Conservation (phyloP, 2,888 invertebrate genomes). For the Tenodera sinensis region DNA sequence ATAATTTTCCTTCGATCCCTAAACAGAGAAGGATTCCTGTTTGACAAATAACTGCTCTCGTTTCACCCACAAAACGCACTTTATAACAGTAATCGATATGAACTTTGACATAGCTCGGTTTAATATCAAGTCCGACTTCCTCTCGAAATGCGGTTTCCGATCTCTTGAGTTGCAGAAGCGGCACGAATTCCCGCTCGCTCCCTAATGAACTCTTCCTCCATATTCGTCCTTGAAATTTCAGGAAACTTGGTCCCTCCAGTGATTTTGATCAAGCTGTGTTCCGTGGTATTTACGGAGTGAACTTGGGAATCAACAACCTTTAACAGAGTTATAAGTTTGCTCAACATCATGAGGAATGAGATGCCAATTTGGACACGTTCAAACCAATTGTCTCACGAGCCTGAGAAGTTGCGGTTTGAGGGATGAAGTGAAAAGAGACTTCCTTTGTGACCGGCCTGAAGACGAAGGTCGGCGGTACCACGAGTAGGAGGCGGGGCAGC, state of each 20-base stretch:
- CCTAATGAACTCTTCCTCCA: not conserved
- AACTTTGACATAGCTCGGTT: not conserved
- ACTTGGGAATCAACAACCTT: not conserved
- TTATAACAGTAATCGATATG: not conserved
- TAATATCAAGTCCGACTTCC: not conserved
- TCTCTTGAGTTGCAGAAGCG: not conserved
- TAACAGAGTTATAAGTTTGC: not conserved
- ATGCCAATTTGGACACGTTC: not conserved
- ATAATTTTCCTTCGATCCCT: not conserved
- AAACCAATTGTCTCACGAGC: not conserved
- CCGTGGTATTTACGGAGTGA: not conserved
- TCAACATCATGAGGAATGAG: not conserved
- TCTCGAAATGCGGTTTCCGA: not conserved
- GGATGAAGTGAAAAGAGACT: not conserved
- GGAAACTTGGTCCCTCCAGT: not conserved
- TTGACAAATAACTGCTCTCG: not conserved
- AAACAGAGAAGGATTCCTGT: not conserved
- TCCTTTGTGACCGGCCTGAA: not conserved
- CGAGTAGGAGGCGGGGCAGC: slow-evolving; percentile 10
- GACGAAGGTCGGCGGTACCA: not conserved
- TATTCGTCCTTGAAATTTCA: not conserved
- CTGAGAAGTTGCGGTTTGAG: not conserved
- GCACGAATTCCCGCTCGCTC: no score
- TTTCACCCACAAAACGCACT: not conserved
- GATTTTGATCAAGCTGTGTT: not conserved